These are phyloP conservation scores for Cetonia aurata DNA, from an alignment of 2,888 invertebrate genomes.

Conservation along the genomic window DNA sequence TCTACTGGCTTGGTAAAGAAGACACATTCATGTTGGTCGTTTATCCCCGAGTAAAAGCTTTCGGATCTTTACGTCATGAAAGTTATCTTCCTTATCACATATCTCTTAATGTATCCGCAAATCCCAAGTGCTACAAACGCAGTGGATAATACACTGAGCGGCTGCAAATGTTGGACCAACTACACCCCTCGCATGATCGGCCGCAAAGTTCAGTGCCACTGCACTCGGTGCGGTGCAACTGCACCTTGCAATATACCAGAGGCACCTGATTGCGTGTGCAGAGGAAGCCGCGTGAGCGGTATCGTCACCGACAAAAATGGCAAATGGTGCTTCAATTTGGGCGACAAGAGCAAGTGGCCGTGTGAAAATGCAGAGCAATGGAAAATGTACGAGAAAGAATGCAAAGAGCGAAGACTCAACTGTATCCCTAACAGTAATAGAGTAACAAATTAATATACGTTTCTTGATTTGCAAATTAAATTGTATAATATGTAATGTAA, in stretches of 20 bases:
- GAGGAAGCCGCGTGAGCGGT: neutral
- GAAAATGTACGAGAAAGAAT: slow-evolving; percentile 11
- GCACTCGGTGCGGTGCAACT: neutral
- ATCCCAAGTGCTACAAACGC: neutral
- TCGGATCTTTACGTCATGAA: neutral
- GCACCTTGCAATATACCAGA: slow-evolving; percentile 28
- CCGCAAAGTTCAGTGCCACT: neutral
- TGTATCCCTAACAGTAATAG: slow-evolving; percentile 24
- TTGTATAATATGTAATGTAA: too few species aligned
- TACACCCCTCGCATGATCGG: neutral
- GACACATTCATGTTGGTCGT: too few species aligned
- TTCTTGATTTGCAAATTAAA: too few species aligned
- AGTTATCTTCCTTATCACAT: neutral
- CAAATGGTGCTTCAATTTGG: neutral
- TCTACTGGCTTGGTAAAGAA: too few species aligned
- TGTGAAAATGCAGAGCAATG: slow-evolving; percentile 26
- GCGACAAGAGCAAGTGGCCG: neutral
- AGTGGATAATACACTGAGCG: neutral
- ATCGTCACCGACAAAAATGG: slow-evolving; percentile 11
- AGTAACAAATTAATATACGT: too few species aligned
- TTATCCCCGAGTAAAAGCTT: neutral
- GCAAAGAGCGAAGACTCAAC: slow-evolving; percentile 3
- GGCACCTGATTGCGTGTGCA: slow-evolving; percentile 11
- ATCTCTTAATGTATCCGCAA: neutral
- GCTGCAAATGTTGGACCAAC: slow-evolving; percentile 21